A percentile compares a stretch with the other conserved stretches of the same genome.
Conservation (phyloP, 2,797 vertebrate species). For the Lycodopsis pacificus region DNA sequence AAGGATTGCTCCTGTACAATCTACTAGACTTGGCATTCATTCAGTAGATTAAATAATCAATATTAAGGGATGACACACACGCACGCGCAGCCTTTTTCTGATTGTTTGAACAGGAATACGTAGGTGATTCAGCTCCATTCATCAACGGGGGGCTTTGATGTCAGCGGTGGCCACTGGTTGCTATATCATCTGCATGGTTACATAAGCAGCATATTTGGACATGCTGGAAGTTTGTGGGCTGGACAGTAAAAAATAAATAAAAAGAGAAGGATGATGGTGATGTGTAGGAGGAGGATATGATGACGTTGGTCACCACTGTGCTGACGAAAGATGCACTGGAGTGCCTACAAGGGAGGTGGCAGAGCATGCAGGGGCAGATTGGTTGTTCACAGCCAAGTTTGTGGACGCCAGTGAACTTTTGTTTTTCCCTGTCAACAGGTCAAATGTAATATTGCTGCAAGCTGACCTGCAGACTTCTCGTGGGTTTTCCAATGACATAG, state of each 20-base stretch:
- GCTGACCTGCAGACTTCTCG: neutral
- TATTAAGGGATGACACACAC: neutral
- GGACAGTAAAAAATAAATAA: constrained; percentile 11
- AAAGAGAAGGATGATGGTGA: constrained; percentile 3
- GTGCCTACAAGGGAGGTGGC: constrained; percentile 13
- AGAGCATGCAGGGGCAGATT: neutral
- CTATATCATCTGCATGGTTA: constrained; percentile 74
- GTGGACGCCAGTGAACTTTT: constrained; percentile 2
- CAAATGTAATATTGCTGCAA: neutral
- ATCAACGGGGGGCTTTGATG: constrained; percentile 2
- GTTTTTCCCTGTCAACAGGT: neutral
- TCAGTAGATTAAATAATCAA: neutral
- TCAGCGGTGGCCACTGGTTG: constrained; percentile 38
- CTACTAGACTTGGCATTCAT: neutral
- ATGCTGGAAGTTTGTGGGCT: constrained; percentile 73
- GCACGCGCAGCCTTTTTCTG: neutral
- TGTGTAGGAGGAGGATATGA: constrained; percentile 51
- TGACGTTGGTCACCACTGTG: constrained; percentile 13
- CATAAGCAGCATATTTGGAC: constrained; percentile 73
- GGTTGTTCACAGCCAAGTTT: constrained; percentile 3
- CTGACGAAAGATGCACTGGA: constrained; percentile 22
- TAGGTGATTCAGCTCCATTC: constrained; percentile 14
- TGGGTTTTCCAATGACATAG: neutral
- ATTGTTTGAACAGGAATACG: neutral
- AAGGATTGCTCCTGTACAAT: neutral